Evolutionary conservation across 2,113 vertebrate species (phyloP), one percentile per base, ranked within the genome.

Genomic region (Speoplatyrhinus poulsoni): DNA sequence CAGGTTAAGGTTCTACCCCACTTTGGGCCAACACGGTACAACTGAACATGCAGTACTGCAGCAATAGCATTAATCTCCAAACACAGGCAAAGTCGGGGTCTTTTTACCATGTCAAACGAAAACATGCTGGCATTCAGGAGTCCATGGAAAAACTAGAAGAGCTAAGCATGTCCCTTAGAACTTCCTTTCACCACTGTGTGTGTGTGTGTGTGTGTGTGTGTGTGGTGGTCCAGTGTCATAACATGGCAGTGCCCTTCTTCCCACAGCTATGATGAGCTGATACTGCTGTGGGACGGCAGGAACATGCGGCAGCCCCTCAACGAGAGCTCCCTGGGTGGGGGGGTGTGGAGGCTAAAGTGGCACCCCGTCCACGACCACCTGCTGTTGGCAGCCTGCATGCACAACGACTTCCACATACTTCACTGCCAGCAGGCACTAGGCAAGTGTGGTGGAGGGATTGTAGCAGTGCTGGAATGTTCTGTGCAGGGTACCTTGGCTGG

Each of bases 281-380:
- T 98, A 41, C 78, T 98, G 48, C 74, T 99, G 81, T 98, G 98
- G 98, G 98, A 99, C 56, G 92, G 82, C 15, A 92, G 98, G 74
- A 95, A 92, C 81, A 95, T 96, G 94, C 86, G 77, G 71, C 91
- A 91, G 79, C 94, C 97, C 0, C 75, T 96, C 19, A 92, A 91
- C 0, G 95, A 97, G 75, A 93, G 79, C 0, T 77, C 92, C 0
- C 52, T 94, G 3, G 93, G 92, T 8, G 98, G 98, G 0, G 97
- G 97, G 0, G 95, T 98, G 2, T 99, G 98, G 98, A 89, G 98
- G 86, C 83, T 99, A 8, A 98, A 95, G 88, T 99, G 98, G 98
- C 96, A 98, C 50, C 98, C 98, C 0, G 80, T 64, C 46, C 70
- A 89, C 5, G 82, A 88, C 0, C 83, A 95, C 10, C 89, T 97